Conservation (phyloP, 2,113 vertebrate species). For the Lontra canadensis region DNA sequence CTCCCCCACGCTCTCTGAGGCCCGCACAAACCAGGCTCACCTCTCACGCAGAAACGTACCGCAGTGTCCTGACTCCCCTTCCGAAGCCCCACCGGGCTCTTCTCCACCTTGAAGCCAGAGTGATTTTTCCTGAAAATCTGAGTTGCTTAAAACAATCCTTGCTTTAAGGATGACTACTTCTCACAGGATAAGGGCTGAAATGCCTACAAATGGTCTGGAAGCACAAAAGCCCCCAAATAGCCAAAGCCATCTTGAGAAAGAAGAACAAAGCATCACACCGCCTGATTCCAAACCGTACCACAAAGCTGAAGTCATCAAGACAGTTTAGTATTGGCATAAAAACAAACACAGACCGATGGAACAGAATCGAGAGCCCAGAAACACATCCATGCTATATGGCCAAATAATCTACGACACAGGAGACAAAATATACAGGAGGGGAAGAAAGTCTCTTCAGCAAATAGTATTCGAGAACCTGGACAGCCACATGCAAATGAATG, state of each 20-base stretch:
- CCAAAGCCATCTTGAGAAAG: not conserved
- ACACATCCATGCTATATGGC: not conserved
- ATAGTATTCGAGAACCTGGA: not conserved
- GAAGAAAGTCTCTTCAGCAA: not conserved
- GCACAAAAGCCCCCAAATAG: not conserved
- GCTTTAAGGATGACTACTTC: not conserved
- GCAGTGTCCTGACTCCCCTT: not conserved
- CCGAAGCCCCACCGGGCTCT: not conserved
- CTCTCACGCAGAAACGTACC: not conserved
- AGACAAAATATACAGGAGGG: not conserved
- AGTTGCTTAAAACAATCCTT: not conserved
- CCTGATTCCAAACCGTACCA: not conserved
- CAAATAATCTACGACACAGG: not conserved
- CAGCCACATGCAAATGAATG: not conserved
- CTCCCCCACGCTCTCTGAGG: not conserved
- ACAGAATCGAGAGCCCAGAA: not conserved
- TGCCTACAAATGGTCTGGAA: not conserved
- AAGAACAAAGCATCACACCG: not conserved
- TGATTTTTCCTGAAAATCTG: constrained; percentile 6
- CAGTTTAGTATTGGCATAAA: not conserved
- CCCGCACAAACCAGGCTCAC: not conserved
- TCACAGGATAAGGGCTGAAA: not conserved
- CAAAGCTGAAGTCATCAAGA: not conserved
- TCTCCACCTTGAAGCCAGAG: not conserved
- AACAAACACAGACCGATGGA: not conserved